phyloP scores from a whole-genome alignment of 1,140 invertebrate species.

The Plectus sambesii region DNA sequence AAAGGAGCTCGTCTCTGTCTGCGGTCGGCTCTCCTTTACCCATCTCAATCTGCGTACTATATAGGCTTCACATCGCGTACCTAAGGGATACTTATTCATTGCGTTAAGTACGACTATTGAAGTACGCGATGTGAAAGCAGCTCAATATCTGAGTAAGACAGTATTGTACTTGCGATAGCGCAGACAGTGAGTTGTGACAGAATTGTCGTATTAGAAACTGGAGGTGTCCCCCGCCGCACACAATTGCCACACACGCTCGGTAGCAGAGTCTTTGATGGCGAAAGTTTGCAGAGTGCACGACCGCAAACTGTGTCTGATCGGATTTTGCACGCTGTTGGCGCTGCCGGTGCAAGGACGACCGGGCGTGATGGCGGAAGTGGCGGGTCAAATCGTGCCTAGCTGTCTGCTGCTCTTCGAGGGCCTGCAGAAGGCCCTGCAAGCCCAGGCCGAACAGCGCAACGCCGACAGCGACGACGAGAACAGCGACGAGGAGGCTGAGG shows the following conservation, averaged over 20 bases:
- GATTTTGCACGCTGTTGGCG: conserved; percentile 25
- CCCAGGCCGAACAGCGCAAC: conserved; percentile 22
- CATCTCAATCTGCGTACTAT: too few species aligned
- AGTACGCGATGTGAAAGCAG: too few species aligned
- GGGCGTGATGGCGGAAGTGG: conserved; percentile 20
- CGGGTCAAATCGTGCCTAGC: conserved; percentile 21
- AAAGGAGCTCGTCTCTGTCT: too few species aligned
- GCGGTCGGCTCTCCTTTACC: too few species aligned
- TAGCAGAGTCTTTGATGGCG: conserved; percentile 6
- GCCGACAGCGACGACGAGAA: conserved; percentile 31
- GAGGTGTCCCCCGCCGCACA: not conserved
- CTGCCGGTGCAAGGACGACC: conserved; percentile 26
- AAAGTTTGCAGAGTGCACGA: conserved; percentile 39
- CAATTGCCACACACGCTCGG: conserved; percentile 6
- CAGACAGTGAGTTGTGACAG: too few species aligned
- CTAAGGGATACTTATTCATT: too few species aligned
- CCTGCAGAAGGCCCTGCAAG: conserved; percentile 31
- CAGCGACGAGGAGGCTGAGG: conserved; percentile 15
- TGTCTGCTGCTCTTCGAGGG: conserved; percentile 29
- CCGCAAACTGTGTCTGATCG: conserved; percentile 37
- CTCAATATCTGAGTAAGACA: too few species aligned
- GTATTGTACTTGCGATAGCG: too few species aligned
- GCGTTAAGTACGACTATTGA: too few species aligned
- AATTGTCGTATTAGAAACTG: conserved; percentile 14
- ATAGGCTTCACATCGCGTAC: too few species aligned